Evolutionary conservation across 2,113 vertebrate species (phyloP).

Genomic region (Prunella himalayana): DNA sequence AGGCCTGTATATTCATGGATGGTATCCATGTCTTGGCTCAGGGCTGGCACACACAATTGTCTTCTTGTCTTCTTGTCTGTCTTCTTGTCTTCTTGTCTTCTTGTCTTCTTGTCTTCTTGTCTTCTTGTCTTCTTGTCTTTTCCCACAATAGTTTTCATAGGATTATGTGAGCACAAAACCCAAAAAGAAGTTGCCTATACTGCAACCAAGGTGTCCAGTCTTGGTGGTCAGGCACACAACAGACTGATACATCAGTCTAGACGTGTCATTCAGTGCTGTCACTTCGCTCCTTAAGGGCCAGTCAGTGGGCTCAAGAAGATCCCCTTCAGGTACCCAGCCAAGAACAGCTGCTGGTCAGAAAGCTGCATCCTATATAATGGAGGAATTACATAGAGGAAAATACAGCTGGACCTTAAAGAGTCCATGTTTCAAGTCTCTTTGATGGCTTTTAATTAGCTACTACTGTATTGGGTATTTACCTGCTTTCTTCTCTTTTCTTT

Average conservation of each 20-base stretch:
- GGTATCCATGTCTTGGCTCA: background rate
- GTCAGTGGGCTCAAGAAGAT: background rate
- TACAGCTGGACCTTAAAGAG: background rate
- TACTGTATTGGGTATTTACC: background rate
- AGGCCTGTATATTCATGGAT: accelerated
- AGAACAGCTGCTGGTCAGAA: background rate
- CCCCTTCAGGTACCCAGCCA: background rate
- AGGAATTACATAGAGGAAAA: background rate
- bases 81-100: too few relatives aligned
- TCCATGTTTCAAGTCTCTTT: background rate
- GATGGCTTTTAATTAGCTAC: background rate
- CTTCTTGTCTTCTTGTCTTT: background rate
- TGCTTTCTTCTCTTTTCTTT: background rate
- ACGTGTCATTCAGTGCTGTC: accelerated
- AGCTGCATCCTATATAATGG: background rate
- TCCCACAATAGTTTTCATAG: accelerated
- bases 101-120: too few relatives aligned
- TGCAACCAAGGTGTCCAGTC: background rate
- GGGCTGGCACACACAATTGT: accelerated
- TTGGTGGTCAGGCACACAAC: background rate
- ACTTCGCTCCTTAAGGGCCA: background rate
- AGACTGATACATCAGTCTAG: background rate
- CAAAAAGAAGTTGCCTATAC: background rate
- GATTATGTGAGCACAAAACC: background rate
- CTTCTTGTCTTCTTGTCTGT: background rate